Evolutionary conservation across 1,140 invertebrate species (phyloP).

Genomic region (Neuroterus valhalla): DNA sequence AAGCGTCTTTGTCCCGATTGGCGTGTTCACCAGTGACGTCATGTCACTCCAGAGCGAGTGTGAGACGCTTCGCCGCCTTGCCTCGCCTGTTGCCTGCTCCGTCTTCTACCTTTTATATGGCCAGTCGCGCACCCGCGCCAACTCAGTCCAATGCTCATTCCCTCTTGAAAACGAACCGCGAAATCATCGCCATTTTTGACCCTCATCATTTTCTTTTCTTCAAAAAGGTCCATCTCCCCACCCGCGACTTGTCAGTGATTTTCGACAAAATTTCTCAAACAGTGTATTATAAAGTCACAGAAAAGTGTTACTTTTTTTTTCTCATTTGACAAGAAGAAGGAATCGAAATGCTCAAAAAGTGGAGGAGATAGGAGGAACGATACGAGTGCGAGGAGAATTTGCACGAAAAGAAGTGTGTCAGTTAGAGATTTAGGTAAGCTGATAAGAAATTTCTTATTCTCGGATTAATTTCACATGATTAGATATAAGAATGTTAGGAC

Average conservation of each 20-base stretch:
- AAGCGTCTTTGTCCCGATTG: conserved; percentile 21
- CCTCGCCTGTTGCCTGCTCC: no score
- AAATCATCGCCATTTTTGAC: neutral
- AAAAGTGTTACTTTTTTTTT: neutral
- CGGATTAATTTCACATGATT: no score
- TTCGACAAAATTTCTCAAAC: neutral
- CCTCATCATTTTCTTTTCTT: neutral
- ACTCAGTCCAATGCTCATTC: conserved; percentile 53
- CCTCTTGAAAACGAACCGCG: conserved; percentile 42
- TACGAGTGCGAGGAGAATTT: neutral
- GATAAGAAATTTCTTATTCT: no score
- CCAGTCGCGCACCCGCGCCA: conserved; percentile 38
- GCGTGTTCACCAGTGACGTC: conserved; percentile 38
- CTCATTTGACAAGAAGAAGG: neutral
- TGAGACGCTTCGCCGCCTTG: no score
- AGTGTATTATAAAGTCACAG: no score
- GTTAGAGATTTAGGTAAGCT: no score
- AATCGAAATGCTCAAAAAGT: conserved; percentile 17
- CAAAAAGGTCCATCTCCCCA: neutral
- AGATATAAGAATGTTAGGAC: neutral
- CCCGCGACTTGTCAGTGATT: neutral
- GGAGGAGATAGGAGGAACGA: conserved; percentile 3
- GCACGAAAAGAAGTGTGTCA: no score
- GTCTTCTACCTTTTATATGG: conserved; percentile 56
- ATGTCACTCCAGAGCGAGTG: no score